Conservation (phyloP, 2,888 invertebrate species). For the Xanthia togata region DNA sequence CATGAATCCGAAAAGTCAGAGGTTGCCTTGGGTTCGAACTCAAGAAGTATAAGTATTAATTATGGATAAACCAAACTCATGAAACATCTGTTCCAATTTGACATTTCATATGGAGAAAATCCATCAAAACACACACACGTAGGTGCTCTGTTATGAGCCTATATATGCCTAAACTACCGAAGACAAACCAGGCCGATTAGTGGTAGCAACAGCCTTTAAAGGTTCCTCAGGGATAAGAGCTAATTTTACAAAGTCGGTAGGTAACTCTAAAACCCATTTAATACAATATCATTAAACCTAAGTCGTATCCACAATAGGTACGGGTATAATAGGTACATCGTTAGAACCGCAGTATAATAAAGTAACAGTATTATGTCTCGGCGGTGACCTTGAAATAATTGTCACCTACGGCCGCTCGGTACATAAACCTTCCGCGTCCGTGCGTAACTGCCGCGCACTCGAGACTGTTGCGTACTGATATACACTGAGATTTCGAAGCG, state of each 20-base stretch:
- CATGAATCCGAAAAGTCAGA: no score
- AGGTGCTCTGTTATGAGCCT: not conserved
- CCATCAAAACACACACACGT: no score
- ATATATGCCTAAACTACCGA: not conserved
- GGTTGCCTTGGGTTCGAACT: no score
- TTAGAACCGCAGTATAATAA: no score
- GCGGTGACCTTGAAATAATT: no score
- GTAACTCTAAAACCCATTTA: slow-evolving; percentile 13
- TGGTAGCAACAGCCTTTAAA: not conserved
- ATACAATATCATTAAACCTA: slow-evolving; percentile 10
- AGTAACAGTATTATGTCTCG: no score
- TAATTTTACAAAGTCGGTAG: not conserved
- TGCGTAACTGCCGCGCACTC: no score
- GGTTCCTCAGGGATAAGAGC: not conserved
- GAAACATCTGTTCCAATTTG: not conserved
- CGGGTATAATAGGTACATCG: slow-evolving; percentile 15
- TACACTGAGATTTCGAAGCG: no score
- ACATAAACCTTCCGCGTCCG: no score
- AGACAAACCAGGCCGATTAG: not conserved
- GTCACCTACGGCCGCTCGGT: no score
- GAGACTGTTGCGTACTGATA: no score
- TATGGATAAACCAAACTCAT: not conserved
- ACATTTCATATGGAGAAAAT: not conserved
- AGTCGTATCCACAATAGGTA: slow-evolving; percentile 4
- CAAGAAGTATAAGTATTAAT: not conserved